A percentile compares a stretch with the other conserved stretches of the same genome.
Evolutionary conservation across 1,140 invertebrate species (phyloP).

Genomic region (Pissodes strobi): DNA sequence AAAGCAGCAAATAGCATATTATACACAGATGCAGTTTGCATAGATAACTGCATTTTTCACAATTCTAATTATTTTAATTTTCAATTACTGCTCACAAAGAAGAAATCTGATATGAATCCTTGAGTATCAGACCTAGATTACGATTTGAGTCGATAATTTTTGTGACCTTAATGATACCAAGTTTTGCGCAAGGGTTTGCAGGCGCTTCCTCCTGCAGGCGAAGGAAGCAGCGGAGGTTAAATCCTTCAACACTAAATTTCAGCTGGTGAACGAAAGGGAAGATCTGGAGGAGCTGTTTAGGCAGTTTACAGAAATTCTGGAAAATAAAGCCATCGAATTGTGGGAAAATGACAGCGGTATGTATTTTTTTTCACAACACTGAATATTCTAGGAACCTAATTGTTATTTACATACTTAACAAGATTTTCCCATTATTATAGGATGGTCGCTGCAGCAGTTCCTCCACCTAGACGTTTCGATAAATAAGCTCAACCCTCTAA

Average conservation of each 20-base stretch:
- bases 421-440: slow-evolving; percentile 5
- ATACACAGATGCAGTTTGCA: too few species aligned
- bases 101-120: too few species aligned
- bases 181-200: too few species aligned
- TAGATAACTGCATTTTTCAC: too few species aligned
- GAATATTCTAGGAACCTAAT: too few species aligned
- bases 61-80: too few species aligned
- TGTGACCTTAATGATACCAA: too few species aligned
- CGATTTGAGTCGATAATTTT: too few species aligned
- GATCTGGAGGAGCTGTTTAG: slow-evolving; percentile 6
- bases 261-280: neutral
- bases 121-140: too few species aligned
- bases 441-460: slow-evolving; percentile 11
- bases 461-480: slow-evolving; percentile 20
- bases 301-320: neutral
- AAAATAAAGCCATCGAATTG: slow-evolving; percentile 18
- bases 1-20: too few species aligned
- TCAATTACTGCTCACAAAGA: too few species aligned
- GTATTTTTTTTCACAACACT: neutral
- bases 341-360: slow-evolving; percentile 20
- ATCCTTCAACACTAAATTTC: slow-evolving; percentile 13
- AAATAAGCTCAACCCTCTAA: slow-evolving; percentile 46
- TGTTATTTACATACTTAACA: too few species aligned
- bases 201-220: slow-evolving; percentile 6
- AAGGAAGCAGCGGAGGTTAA: slow-evolving; percentile 8